Evolutionary conservation across 2,888 invertebrate genomes (phyloP).

Genomic region (Nebria salina): DNA sequence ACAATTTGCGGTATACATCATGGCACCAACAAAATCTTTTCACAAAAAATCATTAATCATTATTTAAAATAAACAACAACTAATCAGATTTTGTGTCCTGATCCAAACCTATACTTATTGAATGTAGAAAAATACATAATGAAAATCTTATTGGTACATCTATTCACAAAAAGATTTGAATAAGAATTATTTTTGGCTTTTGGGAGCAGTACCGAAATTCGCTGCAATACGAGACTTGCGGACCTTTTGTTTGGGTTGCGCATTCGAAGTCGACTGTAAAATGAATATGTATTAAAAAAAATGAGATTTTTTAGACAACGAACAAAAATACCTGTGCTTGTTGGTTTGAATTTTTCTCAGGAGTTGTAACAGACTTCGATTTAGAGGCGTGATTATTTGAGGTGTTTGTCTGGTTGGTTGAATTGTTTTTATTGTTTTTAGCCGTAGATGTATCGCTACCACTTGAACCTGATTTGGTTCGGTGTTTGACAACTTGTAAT

Average conservation of each 20-base stretch:
- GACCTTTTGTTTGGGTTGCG: conserved; percentile 47
- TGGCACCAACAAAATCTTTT: conserved; percentile 23
- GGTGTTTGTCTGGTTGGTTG: neutral
- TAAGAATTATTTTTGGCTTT: conserved; percentile 9
- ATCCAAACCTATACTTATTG: conserved; percentile 16
- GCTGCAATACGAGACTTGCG: conserved; percentile 58
- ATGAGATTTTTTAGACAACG: conserved; percentile 10
- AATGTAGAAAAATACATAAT: conserved; percentile 36
- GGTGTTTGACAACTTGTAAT: conserved; percentile 66
- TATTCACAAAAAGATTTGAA: conserved; percentile 18
- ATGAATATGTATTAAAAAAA: neutral
- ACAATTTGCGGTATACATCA: conserved; percentile 22
- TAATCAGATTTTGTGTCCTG: conserved; percentile 3
- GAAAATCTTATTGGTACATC: conserved; percentile 15
- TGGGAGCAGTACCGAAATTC: conserved; percentile 51
- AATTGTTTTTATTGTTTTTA: conserved; percentile 2
- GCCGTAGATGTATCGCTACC: neutral
- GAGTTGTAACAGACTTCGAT: conserved; percentile 2
- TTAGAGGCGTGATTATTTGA: neutral
- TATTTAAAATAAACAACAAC: conserved; percentile 12
- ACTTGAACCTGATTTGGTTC: conserved; percentile 43
- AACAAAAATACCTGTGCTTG: conserved; percentile 25
- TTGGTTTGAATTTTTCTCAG: conserved; percentile 14
- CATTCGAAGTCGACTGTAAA: conserved; percentile 27
- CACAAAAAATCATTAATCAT: conserved; percentile 14